Evolutionary conservation across 2,797 vertebrate genomes (phyloP).

Genomic region (Masticophis lateralis): DNA sequence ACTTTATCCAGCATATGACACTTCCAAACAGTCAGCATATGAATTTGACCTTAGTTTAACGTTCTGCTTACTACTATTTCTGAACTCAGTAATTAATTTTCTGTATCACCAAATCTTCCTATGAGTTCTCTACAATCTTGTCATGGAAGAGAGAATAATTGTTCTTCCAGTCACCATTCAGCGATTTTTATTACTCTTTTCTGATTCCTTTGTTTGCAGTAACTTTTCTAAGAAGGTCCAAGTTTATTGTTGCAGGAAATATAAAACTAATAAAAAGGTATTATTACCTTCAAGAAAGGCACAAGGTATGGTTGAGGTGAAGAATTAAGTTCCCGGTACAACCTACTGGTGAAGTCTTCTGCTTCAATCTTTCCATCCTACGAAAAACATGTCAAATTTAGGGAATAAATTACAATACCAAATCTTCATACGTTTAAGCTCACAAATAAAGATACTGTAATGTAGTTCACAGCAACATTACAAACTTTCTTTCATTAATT

Average conservation of each 20-base stretch:
- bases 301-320: constrained; percentile 98
- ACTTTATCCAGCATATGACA: background rate
- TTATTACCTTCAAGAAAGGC: constrained; percentile 96
- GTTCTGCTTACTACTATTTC: background rate
- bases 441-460: background rate
- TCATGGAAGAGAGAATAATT: background rate
- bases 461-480: background rate
- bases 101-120: background rate
- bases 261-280: background rate
- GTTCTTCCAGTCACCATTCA: background rate
- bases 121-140: background rate
- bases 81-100: background rate
- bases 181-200: background rate
- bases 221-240: background rate
- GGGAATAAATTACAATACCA: background rate
- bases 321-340: constrained; percentile 97
- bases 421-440: background rate
- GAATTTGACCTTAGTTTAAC: background rate
- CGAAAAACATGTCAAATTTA: constrained; percentile 38
- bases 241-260: background rate
- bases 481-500: background rate
- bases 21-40: background rate
- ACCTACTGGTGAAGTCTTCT: constrained; percentile 94
- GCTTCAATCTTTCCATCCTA: constrained; percentile 95
- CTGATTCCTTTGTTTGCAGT: background rate